Percentiles rank a stretch among this genome's conserved stretches.
Evolutionary conservation across 2,797 vertebrate genomes (phyloP).

Genomic region (Sternarchorhynchus goeldii): DNA sequence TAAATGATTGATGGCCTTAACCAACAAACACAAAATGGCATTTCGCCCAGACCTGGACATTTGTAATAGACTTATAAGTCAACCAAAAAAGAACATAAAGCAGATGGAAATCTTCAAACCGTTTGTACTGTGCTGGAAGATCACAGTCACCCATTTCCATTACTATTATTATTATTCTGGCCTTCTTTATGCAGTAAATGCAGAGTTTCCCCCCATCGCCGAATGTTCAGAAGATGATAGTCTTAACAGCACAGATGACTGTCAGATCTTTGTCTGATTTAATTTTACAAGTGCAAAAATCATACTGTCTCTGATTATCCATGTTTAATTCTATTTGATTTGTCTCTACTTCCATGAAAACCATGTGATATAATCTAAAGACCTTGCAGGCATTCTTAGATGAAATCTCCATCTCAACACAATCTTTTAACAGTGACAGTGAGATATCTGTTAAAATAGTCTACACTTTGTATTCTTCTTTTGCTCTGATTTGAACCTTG

Average conservation of each 20-base stretch:
- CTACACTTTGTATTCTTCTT: slow-evolving; percentile 9
- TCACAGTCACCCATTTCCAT: slow-evolving; percentile 43
- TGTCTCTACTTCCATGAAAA: slow-evolving; percentile 40
- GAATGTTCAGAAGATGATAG: slow-evolving; percentile 3
- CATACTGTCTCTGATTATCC: slow-evolving; percentile 28
- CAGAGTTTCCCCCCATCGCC: slow-evolving; percentile 18
- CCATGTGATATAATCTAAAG: slow-evolving; percentile 40
- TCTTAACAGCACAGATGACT: slow-evolving; percentile 30
- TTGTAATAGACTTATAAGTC: slow-evolving; percentile 52
- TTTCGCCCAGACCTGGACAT: slow-evolving; percentile 49
- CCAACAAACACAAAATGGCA: slow-evolving; percentile 50
- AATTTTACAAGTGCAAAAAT: slow-evolving; percentile 16
- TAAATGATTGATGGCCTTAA: slow-evolving; percentile 66
- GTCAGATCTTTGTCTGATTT: not conserved
- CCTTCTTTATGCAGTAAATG: slow-evolving; percentile 1
- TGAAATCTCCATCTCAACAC: slow-evolving; percentile 25
- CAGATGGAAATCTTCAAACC: slow-evolving; percentile 8
- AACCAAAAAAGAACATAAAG: slow-evolving; percentile 29
- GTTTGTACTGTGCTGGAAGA: slow-evolving; percentile 48
- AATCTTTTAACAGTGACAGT: slow-evolving; percentile 5
- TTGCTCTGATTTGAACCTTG: slow-evolving; percentile 25
- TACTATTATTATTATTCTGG: slow-evolving; percentile 11
- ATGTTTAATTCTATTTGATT: slow-evolving; percentile 23
- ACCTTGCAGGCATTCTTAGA: slow-evolving; percentile 30
- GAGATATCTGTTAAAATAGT: slow-evolving; percentile 8